A percentile compares a stretch with the other conserved stretches of the same genome.
Conservation (phyloP, 2,797 vertebrate genomes). For the Prionace glauca region DNA sequence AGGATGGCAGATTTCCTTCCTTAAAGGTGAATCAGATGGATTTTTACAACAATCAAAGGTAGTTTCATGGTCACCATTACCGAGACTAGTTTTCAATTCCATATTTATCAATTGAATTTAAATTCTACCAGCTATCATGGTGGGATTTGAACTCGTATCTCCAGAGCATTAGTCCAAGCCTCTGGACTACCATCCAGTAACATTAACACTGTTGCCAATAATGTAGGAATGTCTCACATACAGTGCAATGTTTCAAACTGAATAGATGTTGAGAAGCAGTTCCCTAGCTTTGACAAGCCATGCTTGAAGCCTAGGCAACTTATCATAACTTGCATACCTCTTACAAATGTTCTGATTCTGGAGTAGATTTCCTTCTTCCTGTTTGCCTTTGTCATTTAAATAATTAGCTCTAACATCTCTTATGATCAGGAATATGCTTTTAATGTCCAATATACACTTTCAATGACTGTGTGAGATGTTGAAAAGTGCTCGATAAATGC, state of each 20-base stretch:
- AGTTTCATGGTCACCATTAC: too few species aligned
- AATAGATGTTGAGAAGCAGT: neutral
- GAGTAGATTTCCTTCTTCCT: neutral
- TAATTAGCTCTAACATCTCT: neutral
- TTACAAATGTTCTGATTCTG: neutral
- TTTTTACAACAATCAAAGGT: too few species aligned
- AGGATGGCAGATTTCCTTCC: too few species aligned
- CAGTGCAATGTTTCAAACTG: neutral
- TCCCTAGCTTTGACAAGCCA: neutral
- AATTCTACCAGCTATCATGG: neutral
- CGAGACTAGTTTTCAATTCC: too few species aligned
- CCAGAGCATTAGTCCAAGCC: too few species aligned
- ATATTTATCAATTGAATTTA: neutral
- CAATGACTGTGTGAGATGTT: neutral
- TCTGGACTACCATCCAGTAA: neutral
- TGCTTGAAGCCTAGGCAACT: neutral
- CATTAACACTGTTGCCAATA: neutral
- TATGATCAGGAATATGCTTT: neutral
- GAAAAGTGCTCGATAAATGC: neutral
- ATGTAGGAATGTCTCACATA: neutral
- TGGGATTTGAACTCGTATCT: neutral
- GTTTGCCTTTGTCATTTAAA: neutral
- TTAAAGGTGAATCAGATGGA: too few species aligned
- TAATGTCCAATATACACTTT: neutral
- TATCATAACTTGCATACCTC: neutral